phyloP scores from a whole-genome alignment of 2,113 vertebrate species.

The Girardinichthys multiradiatus region DNA sequence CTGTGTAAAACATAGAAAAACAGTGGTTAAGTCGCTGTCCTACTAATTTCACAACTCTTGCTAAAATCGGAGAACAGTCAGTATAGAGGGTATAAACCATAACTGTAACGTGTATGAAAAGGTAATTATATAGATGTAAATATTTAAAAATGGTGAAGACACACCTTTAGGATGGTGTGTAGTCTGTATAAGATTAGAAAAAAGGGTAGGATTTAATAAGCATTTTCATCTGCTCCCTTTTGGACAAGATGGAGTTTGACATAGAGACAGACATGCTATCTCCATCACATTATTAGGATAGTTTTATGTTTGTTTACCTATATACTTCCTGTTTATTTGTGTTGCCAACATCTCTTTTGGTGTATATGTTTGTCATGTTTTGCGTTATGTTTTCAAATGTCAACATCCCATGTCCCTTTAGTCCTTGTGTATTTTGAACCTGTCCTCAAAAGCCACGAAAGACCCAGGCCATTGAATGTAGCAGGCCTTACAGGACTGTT shows the following conservation, averaged over 20 bases:
- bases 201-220: not conserved
- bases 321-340: not conserved
- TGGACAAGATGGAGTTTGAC: not conserved
- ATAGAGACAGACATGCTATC: too few species aligned
- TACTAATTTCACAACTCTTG: not conserved
- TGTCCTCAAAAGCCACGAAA: not conserved
- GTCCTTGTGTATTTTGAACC: not conserved
- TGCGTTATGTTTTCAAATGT: not conserved
- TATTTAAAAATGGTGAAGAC: too few species aligned
- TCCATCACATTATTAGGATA: too few species aligned
- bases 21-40: too few species aligned
- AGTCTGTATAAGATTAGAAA: not conserved
- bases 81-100: too few species aligned
- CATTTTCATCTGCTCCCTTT: not conserved
- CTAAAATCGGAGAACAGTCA: not conserved
- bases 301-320: not conserved
- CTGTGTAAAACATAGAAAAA: not conserved
- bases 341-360: not conserved
- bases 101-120: too few species aligned
- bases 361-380: not conserved
- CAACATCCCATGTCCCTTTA: not conserved
- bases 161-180: not conserved
- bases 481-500: not conserved
- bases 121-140: too few species aligned
- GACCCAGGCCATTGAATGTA: not conserved